Evolutionary conservation across 2,113 vertebrate genomes (phyloP).

Genomic region (Egretta garzetta): DNA sequence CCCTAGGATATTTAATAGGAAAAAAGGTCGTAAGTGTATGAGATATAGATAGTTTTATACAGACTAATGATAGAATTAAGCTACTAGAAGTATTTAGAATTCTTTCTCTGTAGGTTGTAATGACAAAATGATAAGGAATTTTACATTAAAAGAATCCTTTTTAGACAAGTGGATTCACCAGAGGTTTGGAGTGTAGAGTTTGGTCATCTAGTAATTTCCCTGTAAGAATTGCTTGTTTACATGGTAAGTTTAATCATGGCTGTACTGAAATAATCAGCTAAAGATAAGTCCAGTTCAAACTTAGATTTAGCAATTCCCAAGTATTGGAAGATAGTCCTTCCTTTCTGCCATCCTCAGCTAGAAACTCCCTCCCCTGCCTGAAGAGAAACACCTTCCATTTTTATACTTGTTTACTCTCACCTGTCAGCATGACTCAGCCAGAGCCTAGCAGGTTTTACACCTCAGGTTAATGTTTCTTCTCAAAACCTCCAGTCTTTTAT

Average conservation of each 20-base stretch:
- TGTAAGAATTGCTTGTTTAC: background rate
- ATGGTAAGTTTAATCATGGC: background rate
- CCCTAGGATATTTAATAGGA: background rate
- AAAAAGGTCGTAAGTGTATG: accelerated
- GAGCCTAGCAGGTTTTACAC: conserved; percentile 4
- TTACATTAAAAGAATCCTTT: background rate
- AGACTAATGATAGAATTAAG: background rate
- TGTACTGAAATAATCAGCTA: background rate
- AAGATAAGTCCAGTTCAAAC: background rate
- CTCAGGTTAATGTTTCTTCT: background rate
- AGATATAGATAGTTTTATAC: background rate
- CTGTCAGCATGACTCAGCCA: background rate
- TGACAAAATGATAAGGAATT: background rate
- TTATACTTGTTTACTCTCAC: conserved; percentile 28
- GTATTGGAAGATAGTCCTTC: background rate
- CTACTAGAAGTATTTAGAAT: background rate
- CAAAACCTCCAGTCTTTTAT: background rate
- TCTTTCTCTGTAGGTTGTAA: background rate
- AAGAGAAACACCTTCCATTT: background rate
- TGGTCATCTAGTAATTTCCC: background rate
- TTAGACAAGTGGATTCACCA: background rate
- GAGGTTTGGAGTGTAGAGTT: background rate
- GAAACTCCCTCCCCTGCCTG: background rate
- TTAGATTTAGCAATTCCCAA: background rate
- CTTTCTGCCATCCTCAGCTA: background rate